A percentile compares a stretch with the other conserved stretches of the same genome.
phyloP scores from a whole-genome alignment of 37 sponge, comb jelly and placozoan genomes.

The Dysidea cf. avara region DNA sequence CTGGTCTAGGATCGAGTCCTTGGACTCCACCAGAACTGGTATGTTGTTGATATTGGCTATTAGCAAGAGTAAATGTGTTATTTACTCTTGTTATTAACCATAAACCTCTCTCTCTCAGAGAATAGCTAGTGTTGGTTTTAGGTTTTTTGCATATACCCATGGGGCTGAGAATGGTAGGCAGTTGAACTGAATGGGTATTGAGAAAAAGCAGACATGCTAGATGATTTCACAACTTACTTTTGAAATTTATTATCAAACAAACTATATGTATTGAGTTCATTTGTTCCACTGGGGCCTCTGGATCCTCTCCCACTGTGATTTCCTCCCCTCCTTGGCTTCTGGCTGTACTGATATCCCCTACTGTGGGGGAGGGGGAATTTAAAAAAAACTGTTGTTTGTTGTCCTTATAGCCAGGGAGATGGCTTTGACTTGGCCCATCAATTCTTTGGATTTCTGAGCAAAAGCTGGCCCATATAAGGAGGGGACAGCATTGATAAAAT shows the following conservation, averaged over 20 bases:
- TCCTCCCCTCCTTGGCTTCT: constrained; percentile 25
- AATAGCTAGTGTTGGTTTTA: constrained; percentile 20
- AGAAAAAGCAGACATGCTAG: constrained; percentile 8
- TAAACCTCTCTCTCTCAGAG: constrained; percentile 2
- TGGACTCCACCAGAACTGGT: constrained; percentile 1
- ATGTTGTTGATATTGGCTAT: constrained; percentile 18
- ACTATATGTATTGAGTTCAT: constrained; percentile 13
- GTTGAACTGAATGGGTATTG: neutral
- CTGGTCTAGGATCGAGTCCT: constrained; percentile 1
- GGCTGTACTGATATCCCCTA: too few species aligned
- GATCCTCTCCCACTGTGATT: too few species aligned
- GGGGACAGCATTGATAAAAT: constrained; percentile 12
- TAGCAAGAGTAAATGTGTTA: too few species aligned
- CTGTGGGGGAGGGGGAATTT: constrained; percentile 43
- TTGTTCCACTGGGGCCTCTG: constrained; percentile 20
- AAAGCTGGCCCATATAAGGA: constrained; percentile 18
- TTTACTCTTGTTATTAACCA: too few species aligned
- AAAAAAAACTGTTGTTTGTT: constrained; percentile 15
- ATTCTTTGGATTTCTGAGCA: constrained; percentile 15
- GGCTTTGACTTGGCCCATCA: constrained; percentile 4
- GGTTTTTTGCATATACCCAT: constrained; percentile 26
- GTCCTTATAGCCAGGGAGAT: neutral
- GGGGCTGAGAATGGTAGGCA: neutral
- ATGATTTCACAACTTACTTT: constrained; percentile 14
- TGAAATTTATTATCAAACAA: constrained; percentile 53